phyloP scores from a whole-genome alignment of 2,113 vertebrate genomes.

The Lycocorax pyrrhopterus region DNA sequence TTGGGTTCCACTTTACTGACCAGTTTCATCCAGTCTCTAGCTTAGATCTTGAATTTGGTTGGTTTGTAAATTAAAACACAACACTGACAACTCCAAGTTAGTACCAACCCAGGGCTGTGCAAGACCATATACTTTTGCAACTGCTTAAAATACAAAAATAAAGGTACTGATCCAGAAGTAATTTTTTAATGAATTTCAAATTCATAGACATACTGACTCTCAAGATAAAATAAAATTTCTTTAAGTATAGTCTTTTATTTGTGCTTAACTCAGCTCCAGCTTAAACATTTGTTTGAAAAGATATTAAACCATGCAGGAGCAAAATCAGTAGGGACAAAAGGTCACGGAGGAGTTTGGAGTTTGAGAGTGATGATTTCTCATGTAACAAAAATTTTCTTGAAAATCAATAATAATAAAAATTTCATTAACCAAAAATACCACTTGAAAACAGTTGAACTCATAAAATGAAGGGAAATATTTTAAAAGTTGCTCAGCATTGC shows the following conservation, averaged over 20 bases:
- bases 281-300: not conserved
- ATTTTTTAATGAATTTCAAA: not conserved
- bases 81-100: not conserved
- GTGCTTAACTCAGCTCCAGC: not conserved
- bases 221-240: not conserved
- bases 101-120: not conserved
- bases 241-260: not conserved
- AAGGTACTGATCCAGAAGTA: not conserved
- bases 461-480: not conserved
- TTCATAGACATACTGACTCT: not conserved
- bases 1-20: not conserved
- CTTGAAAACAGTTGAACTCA: not conserved
- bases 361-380: not conserved
- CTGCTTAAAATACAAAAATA: not conserved
- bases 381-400: not conserved
- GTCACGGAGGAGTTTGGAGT: not conserved
- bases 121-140: not conserved
- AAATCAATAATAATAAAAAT: not conserved
- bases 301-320: not conserved
- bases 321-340: not conserved
- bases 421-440: not conserved
- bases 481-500: not conserved
- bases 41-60: not conserved
- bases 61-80: not conserved
- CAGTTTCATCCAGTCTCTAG: not conserved